These are phyloP conservation scores for Chondrilla cf. caribensis DNA, from an alignment of 37 sponge, comb jelly and placozoan genomes.

Conservation along the genomic window DNA sequence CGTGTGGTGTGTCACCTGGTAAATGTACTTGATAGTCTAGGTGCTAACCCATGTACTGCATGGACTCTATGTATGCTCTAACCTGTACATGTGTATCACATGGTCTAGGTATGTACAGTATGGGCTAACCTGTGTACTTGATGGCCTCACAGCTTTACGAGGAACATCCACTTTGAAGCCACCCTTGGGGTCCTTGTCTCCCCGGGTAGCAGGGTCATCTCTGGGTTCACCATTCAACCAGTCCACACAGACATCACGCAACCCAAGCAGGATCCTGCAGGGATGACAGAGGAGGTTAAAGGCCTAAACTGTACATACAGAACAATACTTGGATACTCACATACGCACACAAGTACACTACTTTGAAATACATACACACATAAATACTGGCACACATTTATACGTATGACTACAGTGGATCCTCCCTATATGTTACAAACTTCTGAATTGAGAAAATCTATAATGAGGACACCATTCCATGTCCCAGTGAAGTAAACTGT, in stretches of 20 bases:
- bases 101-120: too few relatives aligned
- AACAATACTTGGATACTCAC: neutral
- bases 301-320: neutral
- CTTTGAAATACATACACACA: too few relatives aligned
- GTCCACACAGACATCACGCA: constrained; percentile 95
- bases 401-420: neutral
- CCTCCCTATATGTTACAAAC: neutral
- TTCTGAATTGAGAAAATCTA: neutral
- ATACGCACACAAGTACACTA: too few relatives aligned
- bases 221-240: constrained; percentile 87
- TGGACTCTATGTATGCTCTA: too few relatives aligned
- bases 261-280: constrained; percentile 81
- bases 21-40: too few relatives aligned
- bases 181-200: constrained; percentile 96
- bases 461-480: too few relatives aligned
- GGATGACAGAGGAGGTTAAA: neutral
- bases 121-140: constrained; percentile 67
- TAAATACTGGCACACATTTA: neutral
- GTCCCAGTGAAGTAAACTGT: too few relatives aligned
- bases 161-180: constrained; percentile 84
- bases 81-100: neutral
- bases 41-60: too few relatives aligned
- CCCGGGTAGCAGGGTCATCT: constrained; percentile 91
- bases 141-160: constrained; percentile 53
- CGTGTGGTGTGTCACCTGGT: too few relatives aligned